Base-by-base conservation (phyloP, 1,140 invertebrate genomes). In the Stegodyphus mimosarum region DNA sequence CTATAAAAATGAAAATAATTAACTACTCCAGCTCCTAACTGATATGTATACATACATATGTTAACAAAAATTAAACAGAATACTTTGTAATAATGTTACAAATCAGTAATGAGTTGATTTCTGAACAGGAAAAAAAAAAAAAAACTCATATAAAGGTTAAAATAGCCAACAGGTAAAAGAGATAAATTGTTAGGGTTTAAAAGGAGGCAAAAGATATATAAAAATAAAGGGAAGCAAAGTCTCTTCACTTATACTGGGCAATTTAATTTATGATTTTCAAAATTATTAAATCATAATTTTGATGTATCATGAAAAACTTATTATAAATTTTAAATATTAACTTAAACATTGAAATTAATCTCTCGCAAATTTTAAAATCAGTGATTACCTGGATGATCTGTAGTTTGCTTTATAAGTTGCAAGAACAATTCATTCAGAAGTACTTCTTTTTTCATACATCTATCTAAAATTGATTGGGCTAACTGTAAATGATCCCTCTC, bases 371-470 rank as follows among this genome's bases (percentile, higher is more conserved):
- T 33, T 60, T 60, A 15, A 69, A 69, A 69, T 7, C 6, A 33
- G 33, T 6, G 13, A 85, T 74, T 89, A 91, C 90, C 90, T 88
- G 92, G 91, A 89, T 92, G 91, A 88, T 98, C 97, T 0, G 97
- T 98, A 0, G 97, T 98, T 92, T 97, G 94, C 91, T 97, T 98
- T 71, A 98, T 96, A 6, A 99, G 92, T 89, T 98, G 97, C 63
- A 98, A 92, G 90, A 97, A 98, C 69, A 98, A 91, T 91, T 99
- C 97, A 88, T 96, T 96, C 15, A 98, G 92, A 17, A 98, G 90
- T 64, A 94, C 93, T 74, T 91, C 90, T 87, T 95, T 96, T 83
- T 95, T 92, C 94, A 98, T 95, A 87, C 96, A 97, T 83, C 95
- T 93, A 88, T 97, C 96, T 91, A 98, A 93, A 74, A 98, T 93